Evolutionary conservation across 2,797 vertebrate genomes (phyloP).

Genomic region (Cygnus olor): DNA sequence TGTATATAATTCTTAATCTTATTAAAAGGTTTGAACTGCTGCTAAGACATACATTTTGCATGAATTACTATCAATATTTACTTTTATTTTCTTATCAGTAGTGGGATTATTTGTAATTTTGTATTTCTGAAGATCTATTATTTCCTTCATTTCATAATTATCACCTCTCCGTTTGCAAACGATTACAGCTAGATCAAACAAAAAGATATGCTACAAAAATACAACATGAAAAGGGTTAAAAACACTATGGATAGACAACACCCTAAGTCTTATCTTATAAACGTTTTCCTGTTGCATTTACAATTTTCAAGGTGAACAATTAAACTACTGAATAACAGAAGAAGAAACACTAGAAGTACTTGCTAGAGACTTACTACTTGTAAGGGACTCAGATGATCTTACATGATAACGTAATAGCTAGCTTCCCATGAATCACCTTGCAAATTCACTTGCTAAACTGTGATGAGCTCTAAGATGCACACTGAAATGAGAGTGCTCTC

Average conservation of each 20-base stretch:
- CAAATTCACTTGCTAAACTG: background rate
- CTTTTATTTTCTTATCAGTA: slow-evolving; percentile 95
- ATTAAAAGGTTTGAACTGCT: background rate
- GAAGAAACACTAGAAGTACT: background rate
- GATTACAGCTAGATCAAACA: slow-evolving; percentile 95
- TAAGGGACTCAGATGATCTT: background rate
- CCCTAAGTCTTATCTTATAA: background rate
- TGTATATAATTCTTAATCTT: background rate
- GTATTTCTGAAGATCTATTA: slow-evolving; percentile 95
- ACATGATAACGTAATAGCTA: background rate
- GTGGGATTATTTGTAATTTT: slow-evolving; percentile 97
- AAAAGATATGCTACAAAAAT: slow-evolving; percentile 90
- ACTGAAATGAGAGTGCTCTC: background rate
- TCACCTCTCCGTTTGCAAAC: slow-evolving; percentile 95
- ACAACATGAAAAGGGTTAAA: background rate
- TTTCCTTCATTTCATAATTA: slow-evolving; percentile 97
- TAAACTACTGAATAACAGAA: background rate
- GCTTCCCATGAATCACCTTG: background rate
- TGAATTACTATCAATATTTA: slow-evolving; percentile 50
- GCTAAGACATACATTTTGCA: background rate
- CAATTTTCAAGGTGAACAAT: background rate
- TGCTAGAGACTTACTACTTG: background rate
- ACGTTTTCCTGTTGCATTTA: background rate
- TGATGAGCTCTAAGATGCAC: background rate
- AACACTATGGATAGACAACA: background rate